Evolutionary conservation across 2,113 vertebrate species (phyloP), one percentile per base, ranked within the genome.

Genomic region (Sander vitreus): DNA sequence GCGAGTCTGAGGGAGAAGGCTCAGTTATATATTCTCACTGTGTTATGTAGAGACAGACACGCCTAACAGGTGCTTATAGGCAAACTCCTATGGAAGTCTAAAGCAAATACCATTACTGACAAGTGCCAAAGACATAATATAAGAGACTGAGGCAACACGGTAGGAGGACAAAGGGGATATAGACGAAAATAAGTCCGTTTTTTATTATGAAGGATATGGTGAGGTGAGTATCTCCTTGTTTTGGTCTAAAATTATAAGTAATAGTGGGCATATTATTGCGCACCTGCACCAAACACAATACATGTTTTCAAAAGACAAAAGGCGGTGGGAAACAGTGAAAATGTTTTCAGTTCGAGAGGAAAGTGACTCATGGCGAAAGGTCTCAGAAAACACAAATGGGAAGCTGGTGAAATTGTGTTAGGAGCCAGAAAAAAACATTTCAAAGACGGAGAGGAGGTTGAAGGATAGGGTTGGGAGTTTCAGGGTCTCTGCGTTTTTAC

Each of bases 231-330:
- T 14, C 5, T 7, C 57, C 27, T 48, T 67, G 80, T 75, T 83
- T 68, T 85, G 21, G 25, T 30, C 4, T 13, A 43, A 68, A 59
- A 39, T 30, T 14, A 39, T 93, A 81, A 89, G 71, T 77, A 87
- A 87, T 1, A 51, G 14, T 30, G 53, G 48, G 19, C 45, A 36
- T 51, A 65, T 74, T 50, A 75, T 5, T 47, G 67, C 72, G 82
- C 89, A 93, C 91, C 90, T 93, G 91, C 89, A 89, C 19, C 62
- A 21, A 63, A 78, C 67, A 82, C 67, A 70, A 77, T 73, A 15
- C 12, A 30, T 36, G 77, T 19, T 57, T 54, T 39, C 12, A 71
- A 55, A 47, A 39, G 67, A 89, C 83, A 90, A 89, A 88, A 86
- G 86, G 47, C 18, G 16, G 57, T 8, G 67, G 60, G 25, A 73